These are phyloP conservation scores for Heliothis peltigera DNA, from an alignment of 2,888 invertebrate species.

Conservation along the genomic window DNA sequence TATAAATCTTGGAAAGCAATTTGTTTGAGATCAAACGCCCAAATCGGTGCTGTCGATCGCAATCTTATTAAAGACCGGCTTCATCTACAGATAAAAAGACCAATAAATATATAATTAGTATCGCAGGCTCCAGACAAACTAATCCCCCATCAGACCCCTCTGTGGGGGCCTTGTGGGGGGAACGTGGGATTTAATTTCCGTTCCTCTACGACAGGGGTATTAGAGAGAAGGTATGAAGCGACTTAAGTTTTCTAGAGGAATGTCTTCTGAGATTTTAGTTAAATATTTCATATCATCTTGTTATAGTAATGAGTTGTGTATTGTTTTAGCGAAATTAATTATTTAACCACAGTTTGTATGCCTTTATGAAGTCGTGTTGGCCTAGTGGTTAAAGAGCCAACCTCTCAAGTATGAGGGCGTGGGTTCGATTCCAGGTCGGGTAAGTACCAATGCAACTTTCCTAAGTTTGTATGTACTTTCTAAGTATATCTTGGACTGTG, in stretches of 20 bases:
- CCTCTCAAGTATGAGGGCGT: no score
- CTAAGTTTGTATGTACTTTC: no score
- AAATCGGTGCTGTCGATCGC: slow-evolving; percentile 3
- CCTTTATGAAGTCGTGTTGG: no score
- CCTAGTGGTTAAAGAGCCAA: no score
- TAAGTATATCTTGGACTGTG: no score
- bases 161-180: slow-evolving; percentile 9
- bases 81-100: slow-evolving; percentile 27
- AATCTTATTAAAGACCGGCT: slow-evolving; percentile 29
- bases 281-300: no score
- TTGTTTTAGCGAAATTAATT: no score
- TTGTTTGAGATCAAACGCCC: slow-evolving; percentile 4
- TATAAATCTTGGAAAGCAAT: slow-evolving; percentile 5
- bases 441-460: no score
- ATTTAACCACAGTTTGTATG: no score
- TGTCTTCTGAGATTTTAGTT: background rate
- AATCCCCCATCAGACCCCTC: slow-evolving; percentile 42
- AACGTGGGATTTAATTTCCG: slow-evolving; percentile 56
- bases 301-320: no score
- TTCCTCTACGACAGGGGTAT: slow-evolving; percentile 44
- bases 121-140: slow-evolving; percentile 41
- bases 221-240: slow-evolving; percentile 35
- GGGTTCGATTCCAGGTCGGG: no score
- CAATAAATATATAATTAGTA: slow-evolving; percentile 52
- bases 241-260: slow-evolving; percentile 19